Evolutionary conservation across 2,888 invertebrate species (phyloP), one percentile per base, ranked within the genome.

Genomic region (Lamellibrachia satsuma): DNA sequence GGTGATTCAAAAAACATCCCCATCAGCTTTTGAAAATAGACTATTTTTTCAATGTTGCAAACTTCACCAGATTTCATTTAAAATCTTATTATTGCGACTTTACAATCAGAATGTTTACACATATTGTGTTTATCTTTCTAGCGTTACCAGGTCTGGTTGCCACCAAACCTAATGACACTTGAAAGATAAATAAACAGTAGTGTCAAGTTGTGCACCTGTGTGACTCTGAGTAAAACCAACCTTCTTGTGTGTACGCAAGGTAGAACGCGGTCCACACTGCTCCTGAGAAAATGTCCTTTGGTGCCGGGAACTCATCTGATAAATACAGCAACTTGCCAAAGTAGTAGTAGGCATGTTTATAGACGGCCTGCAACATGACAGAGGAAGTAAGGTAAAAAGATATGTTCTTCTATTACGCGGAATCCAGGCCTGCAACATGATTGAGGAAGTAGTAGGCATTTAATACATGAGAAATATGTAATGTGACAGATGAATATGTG

Each of bases 191-290:
- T 39, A 39, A 39, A 39, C 60, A 60, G 9, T 60, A 22, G 11
- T 15, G 22, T n/a, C 75, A 75, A 6, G 15, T 22, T 75, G 75
- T 75, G 15, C 11, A 22, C 22, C 22, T 75, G 75, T 75, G 55
- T 9, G 9, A 9, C 8, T 22, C 75, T 75, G 75, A 22, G 75
- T 75, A 75, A n/a, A 75, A 75, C 75, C 4, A 1, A 94, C 94
- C 93, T 91, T 92, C 39, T 52, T 94, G 92, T n/a, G n/a, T 27
- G 57, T 57, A 52, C 7, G 60, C 52, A 91, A 93, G 92, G 92
- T 95, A 96, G 93, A 95, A 95, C 27, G 95, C 95, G 2, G 95
- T 95, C 95, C 95, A 96, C 7, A 94, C 94, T 22, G 95, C 94
- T 22, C 96, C 96, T 93, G 94, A 95, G 93, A 96, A 95, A 7